Evolutionary conservation across 2,113 vertebrate species (phyloP).

Genomic region (Carlito syrichta): DNA sequence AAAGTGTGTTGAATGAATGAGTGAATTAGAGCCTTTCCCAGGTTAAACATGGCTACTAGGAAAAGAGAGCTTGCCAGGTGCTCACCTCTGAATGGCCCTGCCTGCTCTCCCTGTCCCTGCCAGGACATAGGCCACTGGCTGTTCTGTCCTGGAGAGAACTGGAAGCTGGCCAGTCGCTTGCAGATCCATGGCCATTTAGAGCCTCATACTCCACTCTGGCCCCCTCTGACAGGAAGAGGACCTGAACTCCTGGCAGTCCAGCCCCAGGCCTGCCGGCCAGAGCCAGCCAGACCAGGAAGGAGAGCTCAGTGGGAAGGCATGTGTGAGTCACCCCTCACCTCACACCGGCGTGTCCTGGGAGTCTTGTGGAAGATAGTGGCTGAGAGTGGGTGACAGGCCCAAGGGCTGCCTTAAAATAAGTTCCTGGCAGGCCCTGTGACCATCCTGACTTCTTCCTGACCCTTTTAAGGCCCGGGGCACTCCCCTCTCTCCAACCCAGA

Average conservation of each 20-base stretch:
- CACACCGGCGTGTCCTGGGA: background rate
- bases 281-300: background rate
- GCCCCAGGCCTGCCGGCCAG: background rate
- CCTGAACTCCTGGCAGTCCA: background rate
- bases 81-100: background rate
- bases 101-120: background rate
- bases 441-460: background rate
- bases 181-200: background rate
- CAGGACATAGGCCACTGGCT: background rate
- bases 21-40: background rate
- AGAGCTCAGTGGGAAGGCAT: background rate
- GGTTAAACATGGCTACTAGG: background rate
- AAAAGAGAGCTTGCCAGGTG: background rate
- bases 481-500: background rate
- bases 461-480: background rate
- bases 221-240: background rate
- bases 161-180: background rate
- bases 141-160: background rate
- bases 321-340: background rate
- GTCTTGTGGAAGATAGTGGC: background rate
- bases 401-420: background rate
- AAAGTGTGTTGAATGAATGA: background rate
- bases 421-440: background rate
- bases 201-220: background rate
- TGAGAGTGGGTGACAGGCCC: background rate